phyloP scores from a whole-genome alignment of 1,140 invertebrate genomes.

The Microvelia longipes region DNA sequence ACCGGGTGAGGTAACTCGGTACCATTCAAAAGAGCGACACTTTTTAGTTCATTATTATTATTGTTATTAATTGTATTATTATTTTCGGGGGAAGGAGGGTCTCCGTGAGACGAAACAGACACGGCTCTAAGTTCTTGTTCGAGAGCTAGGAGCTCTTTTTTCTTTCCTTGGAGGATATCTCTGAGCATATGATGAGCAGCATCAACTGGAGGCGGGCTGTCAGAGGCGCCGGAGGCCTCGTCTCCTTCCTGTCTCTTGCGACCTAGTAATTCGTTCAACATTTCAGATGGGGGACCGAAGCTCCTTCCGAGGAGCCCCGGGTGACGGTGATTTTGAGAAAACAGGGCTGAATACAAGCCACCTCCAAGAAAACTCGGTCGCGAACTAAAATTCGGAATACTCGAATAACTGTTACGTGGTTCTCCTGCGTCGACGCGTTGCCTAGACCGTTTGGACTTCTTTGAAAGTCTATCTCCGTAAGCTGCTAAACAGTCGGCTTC shows the following conservation, averaged over 20 bases:
- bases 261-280: slow-evolving; percentile 54
- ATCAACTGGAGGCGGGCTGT: slow-evolving; percentile 23
- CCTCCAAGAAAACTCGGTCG: slow-evolving; percentile 65
- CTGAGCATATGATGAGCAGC: slow-evolving; percentile 63
- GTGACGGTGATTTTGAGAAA: slow-evolving; percentile 50
- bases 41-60: slow-evolving; percentile 32
- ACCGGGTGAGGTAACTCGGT: slow-evolving; percentile 26
- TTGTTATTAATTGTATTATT: slow-evolving; percentile 32
- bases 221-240: slow-evolving; percentile 36
- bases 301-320: slow-evolving; percentile 61
- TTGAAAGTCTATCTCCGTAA: slow-evolving; percentile 75
- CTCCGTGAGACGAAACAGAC: slow-evolving; percentile 20
- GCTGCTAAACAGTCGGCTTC: slow-evolving; percentile 75
- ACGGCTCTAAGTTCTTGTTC: slow-evolving; percentile 40
- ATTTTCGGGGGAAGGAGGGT: slow-evolving; percentile 33
- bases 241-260: slow-evolving; percentile 37
- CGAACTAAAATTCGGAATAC: slow-evolving; percentile 70
- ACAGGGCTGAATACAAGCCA: slow-evolving; percentile 65
- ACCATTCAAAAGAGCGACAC: slow-evolving; percentile 15
- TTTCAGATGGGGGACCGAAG: slow-evolving; percentile 60
- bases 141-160: slow-evolving; percentile 53
- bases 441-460: slow-evolving; percentile 78
- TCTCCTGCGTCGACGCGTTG: slow-evolving; percentile 87
- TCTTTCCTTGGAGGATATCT: slow-evolving; percentile 64
- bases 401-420: slow-evolving; percentile 80